A percentile compares a stretch with the other conserved stretches of the same genome.
phyloP scores from a whole-genome alignment of 2,888 invertebrate species.

The Acrobasis suavella region DNA sequence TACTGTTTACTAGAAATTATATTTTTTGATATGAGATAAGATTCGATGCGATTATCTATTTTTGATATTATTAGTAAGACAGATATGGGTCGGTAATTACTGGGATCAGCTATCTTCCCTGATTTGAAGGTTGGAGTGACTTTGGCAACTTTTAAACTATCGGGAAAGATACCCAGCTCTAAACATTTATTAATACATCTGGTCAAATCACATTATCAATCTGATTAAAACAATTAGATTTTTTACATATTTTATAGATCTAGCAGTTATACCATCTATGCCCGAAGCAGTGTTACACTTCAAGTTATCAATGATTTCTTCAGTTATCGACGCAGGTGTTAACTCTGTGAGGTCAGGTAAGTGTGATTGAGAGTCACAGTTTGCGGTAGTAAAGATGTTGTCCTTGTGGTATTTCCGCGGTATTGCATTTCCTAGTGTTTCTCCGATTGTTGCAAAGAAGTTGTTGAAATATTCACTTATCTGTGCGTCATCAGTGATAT shows the following conservation, averaged over 20 bases:
- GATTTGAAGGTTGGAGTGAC: constrained; percentile 29
- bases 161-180: not conserved
- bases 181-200: constrained; percentile 3
- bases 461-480: no score
- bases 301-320: constrained; percentile 14
- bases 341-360: not conserved
- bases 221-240: constrained; percentile 9
- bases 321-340: constrained; percentile 7
- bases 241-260: not conserved
- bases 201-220: constrained; percentile 3
- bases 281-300: constrained; percentile 6
- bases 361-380: no score
- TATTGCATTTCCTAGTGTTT: no score
- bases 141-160: constrained; percentile 26
- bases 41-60: constrained; percentile 8
- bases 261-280: constrained; percentile 13
- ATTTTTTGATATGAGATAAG: not conserved
- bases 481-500: no score
- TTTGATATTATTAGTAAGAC: constrained; percentile 27
- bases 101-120: constrained; percentile 26
- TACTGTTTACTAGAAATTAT: not conserved
- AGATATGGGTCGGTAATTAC: constrained; percentile 29
- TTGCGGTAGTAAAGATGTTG: no score
- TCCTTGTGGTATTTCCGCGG: no score
- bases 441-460: no score